Base-by-base conservation (phyloP, 1,140 invertebrate species). In the Steinernema feltiae region DNA sequence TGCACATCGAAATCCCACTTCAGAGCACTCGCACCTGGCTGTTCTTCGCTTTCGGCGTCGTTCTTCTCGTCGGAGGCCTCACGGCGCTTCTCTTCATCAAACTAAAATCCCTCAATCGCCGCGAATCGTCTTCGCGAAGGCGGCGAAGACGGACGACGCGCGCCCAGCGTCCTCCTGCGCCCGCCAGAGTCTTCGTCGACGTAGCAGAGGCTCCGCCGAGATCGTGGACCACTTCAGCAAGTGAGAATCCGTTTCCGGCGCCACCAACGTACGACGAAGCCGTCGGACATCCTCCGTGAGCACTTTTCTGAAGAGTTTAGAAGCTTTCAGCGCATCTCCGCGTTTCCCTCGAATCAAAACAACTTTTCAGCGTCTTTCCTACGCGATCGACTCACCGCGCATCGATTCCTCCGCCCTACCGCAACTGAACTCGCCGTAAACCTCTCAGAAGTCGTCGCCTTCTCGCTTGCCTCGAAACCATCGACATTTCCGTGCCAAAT, bases 381-480 rank as follows among this genome's bases (percentile, higher is more conserved):
- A 27, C 24, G 2, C 53, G 53, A 3, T 63, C 53, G 53, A 15
- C 53, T 21, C 53, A 63, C 53, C 53, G 53, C 53, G 53, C 53
- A 7, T 63, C 53, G 53, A 63, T 63, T 63, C 53, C 53, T 12
- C 53, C 53, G 53, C 53, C 53, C 15, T 63, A 63, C 24, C 53
- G 53, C 53, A 7, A 63, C 53, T 27, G 24, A 63, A 3, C 24
- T 63, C 53, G 35, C 53, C 24, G 53, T 63, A 63, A 7, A 63
- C 7, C 7, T 27, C 53, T 21, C 12, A 15, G 41, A 46, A 46
- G 7, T n/a, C 7, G 41, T n/a, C n/a, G n/a, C 41, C 41, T 46
- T 46, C 7, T n/a, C 41, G n/a, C 41, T 46, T 46, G 7, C 41
- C n/a, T 46, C 41, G 7, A n/a, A n/a, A n/a, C n/a, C n/a, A n/a